A percentile compares a stretch with the other conserved stretches of the same genome.
Conservation (phyloP, 2,797 vertebrate species). For the Hypotaenidia philippensis region DNA sequence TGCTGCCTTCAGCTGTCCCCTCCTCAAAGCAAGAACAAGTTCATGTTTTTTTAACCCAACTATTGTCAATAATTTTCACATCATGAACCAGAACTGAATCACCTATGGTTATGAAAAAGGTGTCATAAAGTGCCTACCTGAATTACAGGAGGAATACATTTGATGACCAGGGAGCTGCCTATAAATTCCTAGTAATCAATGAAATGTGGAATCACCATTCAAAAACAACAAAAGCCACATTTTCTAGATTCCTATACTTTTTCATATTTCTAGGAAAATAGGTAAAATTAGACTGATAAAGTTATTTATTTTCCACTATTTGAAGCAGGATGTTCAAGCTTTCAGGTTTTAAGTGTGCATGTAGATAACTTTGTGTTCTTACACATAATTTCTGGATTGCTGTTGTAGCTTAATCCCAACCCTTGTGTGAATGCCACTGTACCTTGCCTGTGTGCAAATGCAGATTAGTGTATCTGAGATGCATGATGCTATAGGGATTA, state of each 20-base stretch:
- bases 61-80: background rate
- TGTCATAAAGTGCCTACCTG: background rate
- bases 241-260: background rate
- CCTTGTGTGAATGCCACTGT: background rate
- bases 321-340: background rate
- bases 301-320: background rate
- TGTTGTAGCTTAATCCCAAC: background rate
- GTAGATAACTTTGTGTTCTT: rapidly evolving
- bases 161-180: background rate
- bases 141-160: background rate
- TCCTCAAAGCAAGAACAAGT: background rate
- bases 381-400: background rate
- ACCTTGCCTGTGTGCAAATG: background rate
- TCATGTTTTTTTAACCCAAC: background rate
- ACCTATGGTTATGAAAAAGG: background rate
- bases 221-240: background rate
- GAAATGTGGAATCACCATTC: background rate
- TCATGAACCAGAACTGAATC: background rate
- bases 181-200: background rate
- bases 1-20: background rate
- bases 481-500: background rate
- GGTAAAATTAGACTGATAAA: background rate
- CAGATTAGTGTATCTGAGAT: background rate
- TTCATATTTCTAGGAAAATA: background rate
- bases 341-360: background rate